Evolutionary conservation across 2,888 invertebrate genomes (phyloP), one percentile per base, ranked within the genome.

Genomic region (Amphipyra berbera): DNA sequence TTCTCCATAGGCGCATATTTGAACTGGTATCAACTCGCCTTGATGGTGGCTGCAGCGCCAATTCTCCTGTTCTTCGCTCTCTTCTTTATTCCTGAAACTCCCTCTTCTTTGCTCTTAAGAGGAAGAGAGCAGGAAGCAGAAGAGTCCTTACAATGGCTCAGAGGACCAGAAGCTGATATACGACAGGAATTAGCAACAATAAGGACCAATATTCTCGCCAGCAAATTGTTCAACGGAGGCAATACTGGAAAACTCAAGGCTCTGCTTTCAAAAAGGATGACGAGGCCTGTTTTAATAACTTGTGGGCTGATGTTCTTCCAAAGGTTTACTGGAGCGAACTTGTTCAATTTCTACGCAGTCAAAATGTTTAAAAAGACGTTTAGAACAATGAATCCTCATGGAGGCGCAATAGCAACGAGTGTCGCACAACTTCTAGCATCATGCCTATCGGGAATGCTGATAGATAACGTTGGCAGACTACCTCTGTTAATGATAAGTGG

Each of bases 261-360:
- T 0, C 73, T 95, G 0, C 76, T 94, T 6, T 95, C 95, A 0
- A 92, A 93, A 69, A 83, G 95, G 9, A 77, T 95, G 53, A 93
- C 92, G 0, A 96, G 96, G 76, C 98, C 98, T 10, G 96, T 98
- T 15, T 91, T 97, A 54, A 97, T 98, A 55, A 97, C 98, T 0
- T 97, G 98, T 83, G 97, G 97, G 0, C 93, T 98, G 60, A 98
- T 98, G 98, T 96, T 98, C 89, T 98, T 98, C 88, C 98, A 98
- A 84, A 96, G 98, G 61, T 97, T 97, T 82, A 97, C 97, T 67
- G 98, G 98, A 42, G 97, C 97, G 0, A 97, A 97, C 81, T 96
- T 97, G 8, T 97, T 98, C 83, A 97, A 96, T 88, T 97, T 97
- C 84, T 98, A 98, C 88, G 97, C 97, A 21, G 98, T 98, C 4